Conservation (phyloP, 2,888 invertebrate species). For the Luperina testacea region DNA sequence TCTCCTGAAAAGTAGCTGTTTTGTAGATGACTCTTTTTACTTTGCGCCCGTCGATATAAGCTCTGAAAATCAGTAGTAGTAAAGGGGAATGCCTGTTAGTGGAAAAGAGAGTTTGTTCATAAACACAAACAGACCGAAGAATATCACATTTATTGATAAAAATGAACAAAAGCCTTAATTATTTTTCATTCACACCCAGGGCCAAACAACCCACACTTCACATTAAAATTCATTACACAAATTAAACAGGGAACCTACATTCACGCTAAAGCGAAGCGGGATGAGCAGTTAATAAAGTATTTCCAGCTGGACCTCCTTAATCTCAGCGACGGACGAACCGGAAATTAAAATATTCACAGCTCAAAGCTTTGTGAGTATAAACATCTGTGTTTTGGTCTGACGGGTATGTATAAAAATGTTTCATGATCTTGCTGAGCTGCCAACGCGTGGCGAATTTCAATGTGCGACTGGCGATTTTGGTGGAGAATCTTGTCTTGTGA, state of each 20-base stretch:
- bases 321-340: slow-evolving; percentile 63
- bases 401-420: slow-evolving; percentile 62
- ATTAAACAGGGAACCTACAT: slow-evolving; percentile 34
- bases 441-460: slow-evolving; percentile 35
- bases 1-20: too few relatives aligned
- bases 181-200: slow-evolving; percentile 9
- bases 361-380: slow-evolving; percentile 66
- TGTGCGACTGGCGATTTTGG: background rate
- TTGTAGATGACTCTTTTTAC: too few relatives aligned
- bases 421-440: slow-evolving; percentile 35
- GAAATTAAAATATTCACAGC: slow-evolving; percentile 71
- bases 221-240: slow-evolving; percentile 45
- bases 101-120: background rate
- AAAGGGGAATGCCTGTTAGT: background rate
- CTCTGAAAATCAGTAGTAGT: background rate
- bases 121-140: background rate
- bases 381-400: slow-evolving; percentile 62
- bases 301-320: slow-evolving; percentile 61
- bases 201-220: slow-evolving; percentile 4
- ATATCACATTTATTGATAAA: background rate
- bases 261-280: slow-evolving; percentile 32
- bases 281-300: slow-evolving; percentile 67
- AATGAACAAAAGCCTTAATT: background rate
- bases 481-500: background rate
- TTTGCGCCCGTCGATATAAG: too few relatives aligned